These are phyloP conservation scores for Pterocles burchelli DNA, from an alignment of 2,113 vertebrate genomes.

Conservation along the genomic window DNA sequence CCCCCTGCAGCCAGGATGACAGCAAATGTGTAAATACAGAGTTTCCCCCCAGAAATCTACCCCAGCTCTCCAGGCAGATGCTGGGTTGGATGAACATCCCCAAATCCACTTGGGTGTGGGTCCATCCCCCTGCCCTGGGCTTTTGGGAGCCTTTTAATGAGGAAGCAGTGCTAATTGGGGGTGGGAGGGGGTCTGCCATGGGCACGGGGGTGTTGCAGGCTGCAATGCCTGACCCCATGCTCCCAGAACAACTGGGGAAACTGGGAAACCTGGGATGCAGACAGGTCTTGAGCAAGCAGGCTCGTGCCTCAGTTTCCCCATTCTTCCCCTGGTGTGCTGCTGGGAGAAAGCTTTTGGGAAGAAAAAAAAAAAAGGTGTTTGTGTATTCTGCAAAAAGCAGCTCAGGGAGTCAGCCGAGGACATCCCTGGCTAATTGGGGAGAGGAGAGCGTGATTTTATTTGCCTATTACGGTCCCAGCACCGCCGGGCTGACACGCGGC, in stretches of 20 bases:
- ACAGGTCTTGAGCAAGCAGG: not conserved
- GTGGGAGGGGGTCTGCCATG: not conserved
- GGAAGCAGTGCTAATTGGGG: not conserved
- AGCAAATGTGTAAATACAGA: not conserved
- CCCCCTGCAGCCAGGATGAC: fast-evolving
- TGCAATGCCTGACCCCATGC: not conserved
- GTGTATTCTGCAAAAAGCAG: not conserved
- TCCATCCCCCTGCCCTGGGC: not conserved
- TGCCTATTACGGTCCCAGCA: not conserved
- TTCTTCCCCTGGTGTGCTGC: not conserved
- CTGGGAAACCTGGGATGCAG: not conserved
- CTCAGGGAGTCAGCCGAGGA: constrained; percentile 42
- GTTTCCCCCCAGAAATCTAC: not conserved
- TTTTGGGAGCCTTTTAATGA: not conserved
- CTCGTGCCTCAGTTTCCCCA: constrained; percentile 5
- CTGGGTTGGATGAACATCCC: not conserved
- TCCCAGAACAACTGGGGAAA: not conserved
- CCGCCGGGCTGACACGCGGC: not conserved
- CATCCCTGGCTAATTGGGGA: not conserved
- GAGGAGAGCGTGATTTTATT: not conserved
- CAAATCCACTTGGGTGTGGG: not conserved
- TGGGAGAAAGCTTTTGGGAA: not conserved
- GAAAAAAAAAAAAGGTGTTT: not conserved
- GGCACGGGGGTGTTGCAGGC: not conserved
- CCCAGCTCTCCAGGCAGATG: not conserved